Base-by-base conservation (phyloP, 92 coral and sea anemone genomes). In the Pocillopora meandrina region DNA sequence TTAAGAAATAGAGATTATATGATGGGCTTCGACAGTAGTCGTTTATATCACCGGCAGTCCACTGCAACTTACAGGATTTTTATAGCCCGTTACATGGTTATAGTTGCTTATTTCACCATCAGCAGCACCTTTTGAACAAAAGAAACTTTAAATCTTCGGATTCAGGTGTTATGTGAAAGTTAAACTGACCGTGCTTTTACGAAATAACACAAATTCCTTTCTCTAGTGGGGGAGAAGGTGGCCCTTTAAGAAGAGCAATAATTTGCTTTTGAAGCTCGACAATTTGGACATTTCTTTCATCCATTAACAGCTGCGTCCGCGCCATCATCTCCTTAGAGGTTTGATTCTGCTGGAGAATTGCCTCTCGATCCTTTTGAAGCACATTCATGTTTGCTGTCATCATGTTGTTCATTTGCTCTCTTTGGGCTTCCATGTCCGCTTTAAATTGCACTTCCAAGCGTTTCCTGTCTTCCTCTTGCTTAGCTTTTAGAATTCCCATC, bases 381-480 rank as follows among this genome's bases (percentile, higher is more conserved):
- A 83, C 88, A 14, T 87, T 67, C 88, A 87, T 87, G 91, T 90
- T 90, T 13, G 93, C 91, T 11, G 65, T 63, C 80, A 90, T 76
- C 91, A 90, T 87, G 82, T 90, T 87, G 55, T 68, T 62, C 88
- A 90, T 78, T 84, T 90, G 93, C 20, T 77, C 78, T 35, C 81
- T 77, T 63, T 78, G 89, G 66, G 83, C 67, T 59, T 78, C 86
- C 87, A 78, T 81, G 66, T 87, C 88, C 26, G 61, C 85, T 78
- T 67, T 87, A 26, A 90, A 83, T 79, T 87, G 88, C 33, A 87
- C 89, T 33, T 88, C 91, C 61, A 90, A 78, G 61, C 93, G 88
- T 35, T 12, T 61, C 20, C 71, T 81, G 85, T 90, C 93, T 52
- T 90, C 90, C 58, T 87, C 89, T 66, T 90, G 93, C 55, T 87